These are phyloP conservation scores for Heliconius melpomene DNA, from an alignment of 1,140 invertebrate genomes.

Conservation along the genomic window DNA sequence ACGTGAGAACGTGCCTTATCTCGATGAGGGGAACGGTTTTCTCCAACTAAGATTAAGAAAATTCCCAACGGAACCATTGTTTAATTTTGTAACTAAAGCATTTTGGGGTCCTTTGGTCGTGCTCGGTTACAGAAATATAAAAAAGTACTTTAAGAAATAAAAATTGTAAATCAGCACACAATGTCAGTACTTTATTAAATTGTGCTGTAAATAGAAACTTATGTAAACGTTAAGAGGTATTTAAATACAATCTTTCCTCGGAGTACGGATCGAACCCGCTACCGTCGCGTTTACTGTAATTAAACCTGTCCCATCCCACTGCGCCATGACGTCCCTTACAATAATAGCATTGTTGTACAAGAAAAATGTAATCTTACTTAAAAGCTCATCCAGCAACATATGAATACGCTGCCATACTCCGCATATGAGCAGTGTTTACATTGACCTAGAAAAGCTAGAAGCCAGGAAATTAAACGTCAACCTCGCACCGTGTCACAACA, in stretches of 20 bases:
- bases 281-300: neutral
- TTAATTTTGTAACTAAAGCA: neutral
- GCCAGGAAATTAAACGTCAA: conserved; percentile 43
- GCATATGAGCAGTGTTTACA: conserved; percentile 20
- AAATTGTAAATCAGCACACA: too few relatives aligned
- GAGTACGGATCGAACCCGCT: too few relatives aligned
- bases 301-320: neutral
- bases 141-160: too few relatives aligned
- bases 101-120: neutral
- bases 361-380: conserved; percentile 1
- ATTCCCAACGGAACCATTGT: neutral
- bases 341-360: neutral
- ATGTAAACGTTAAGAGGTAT: too few relatives aligned
- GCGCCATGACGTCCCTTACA: neutral
- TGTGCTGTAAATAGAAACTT: too few relatives aligned
- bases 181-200: too few relatives aligned
- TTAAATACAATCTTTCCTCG: too few relatives aligned
- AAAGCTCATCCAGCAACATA: conserved; percentile 2
- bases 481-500: conserved; percentile 11
- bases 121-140: neutral
- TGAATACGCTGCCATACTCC: neutral
- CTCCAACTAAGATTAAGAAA: conserved; percentile 10
- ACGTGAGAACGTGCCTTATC: conserved; percentile 28
- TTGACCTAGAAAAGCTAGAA: conserved; percentile 41
- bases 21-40: neutral